Evolutionary conservation across 1,140 invertebrate genomes (phyloP).

Genomic region (Heliothis subflexa): DNA sequence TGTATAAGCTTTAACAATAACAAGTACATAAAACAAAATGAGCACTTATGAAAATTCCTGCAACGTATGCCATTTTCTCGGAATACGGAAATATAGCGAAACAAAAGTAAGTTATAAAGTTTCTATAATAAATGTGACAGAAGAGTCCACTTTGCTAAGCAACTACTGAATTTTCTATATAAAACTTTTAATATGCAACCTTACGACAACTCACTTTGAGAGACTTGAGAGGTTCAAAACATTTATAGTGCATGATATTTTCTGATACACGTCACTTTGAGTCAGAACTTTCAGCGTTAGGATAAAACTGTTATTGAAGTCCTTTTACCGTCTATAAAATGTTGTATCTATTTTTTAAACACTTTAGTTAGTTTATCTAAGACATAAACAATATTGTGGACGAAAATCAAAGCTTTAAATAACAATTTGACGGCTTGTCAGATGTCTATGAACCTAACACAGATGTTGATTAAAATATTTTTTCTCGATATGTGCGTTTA

Average conservation of each 20-base stretch:
- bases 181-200: slow-evolving; percentile 34
- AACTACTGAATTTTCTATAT: slow-evolving; percentile 9
- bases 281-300: not conserved
- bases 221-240: not conserved
- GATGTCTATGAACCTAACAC: no score
- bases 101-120: not conserved
- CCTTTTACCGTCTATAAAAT: not conserved
- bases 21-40: no score
- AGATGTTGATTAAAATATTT: no score
- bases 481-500: no score
- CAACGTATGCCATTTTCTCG: not conserved
- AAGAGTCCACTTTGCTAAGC: slow-evolving; percentile 11
- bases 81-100: not conserved
- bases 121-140: slow-evolving; percentile 26
- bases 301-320: not conserved
- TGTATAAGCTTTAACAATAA: no score
- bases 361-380: not conserved
- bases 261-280: not conserved
- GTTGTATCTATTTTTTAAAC: not conserved
- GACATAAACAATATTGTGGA: not conserved
- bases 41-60: not conserved
- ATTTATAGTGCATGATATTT: not conserved
- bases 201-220: not conserved
- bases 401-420: no score
- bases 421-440: no score